Evolutionary conservation across 2,797 vertebrate genomes (phyloP).

Genomic region (Denticeps clupeoides): DNA sequence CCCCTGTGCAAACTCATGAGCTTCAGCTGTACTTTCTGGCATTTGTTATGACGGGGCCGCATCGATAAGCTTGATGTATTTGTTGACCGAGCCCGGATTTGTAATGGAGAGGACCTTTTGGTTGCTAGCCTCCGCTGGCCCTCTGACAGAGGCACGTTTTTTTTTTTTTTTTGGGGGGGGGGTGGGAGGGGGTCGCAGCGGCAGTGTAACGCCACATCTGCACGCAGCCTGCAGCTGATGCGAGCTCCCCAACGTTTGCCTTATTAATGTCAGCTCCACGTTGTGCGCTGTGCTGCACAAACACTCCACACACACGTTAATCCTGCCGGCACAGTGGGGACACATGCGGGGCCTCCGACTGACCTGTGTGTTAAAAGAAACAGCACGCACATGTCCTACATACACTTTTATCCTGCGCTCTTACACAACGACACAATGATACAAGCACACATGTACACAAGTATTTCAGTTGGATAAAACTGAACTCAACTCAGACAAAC

Average conservation of each 20-base stretch:
- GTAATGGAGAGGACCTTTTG: background rate
- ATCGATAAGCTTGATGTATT: slow-evolving; percentile 2
- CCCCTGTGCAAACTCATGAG: background rate
- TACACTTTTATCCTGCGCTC: no score
- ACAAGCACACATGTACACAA: no score
- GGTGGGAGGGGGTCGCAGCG: background rate
- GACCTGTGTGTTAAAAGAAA: slow-evolving; percentile 55
- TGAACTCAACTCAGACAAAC: no score
- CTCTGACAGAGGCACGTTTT: no score
- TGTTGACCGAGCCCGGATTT: background rate
- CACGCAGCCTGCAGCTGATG: slow-evolving; percentile 43
- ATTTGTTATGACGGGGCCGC: background rate
- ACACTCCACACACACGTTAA: slow-evolving; percentile 59
- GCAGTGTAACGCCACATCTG: slow-evolving; percentile 44
- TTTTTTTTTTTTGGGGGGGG: background rate
- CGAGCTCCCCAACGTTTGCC: slow-evolving; percentile 53
- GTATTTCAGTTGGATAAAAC: no score
- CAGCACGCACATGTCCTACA: no score
- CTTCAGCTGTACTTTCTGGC: background rate
- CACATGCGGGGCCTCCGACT: slow-evolving; percentile 43
- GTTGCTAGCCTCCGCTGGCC: slow-evolving; percentile 1
- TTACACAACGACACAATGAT: no score
- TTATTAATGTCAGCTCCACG: slow-evolving; percentile 63
- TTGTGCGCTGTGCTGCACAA: slow-evolving; percentile 50
- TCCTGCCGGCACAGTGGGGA: slow-evolving; percentile 54